These are phyloP conservation scores for Danio kyathit DNA, from an alignment of 2,797 vertebrate species.

Conservation along the genomic window DNA sequence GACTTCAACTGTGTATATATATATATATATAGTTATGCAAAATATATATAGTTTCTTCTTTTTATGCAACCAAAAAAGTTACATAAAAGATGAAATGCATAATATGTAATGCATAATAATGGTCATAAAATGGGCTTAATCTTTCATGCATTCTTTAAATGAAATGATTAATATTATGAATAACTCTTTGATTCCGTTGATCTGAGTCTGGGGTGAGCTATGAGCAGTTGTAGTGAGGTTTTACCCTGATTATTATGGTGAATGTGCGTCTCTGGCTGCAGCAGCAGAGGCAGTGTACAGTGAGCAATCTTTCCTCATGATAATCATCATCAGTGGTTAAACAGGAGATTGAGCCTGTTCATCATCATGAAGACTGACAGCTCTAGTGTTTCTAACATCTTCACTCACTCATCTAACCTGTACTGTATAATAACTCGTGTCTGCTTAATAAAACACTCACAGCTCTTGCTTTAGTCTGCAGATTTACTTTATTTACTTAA, in stretches of 20 bases:
- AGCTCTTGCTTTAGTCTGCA: too few relatives aligned
- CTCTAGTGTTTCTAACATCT: not conserved
- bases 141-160: not conserved
- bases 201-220: not conserved
- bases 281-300: slow-evolving; percentile 73
- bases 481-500: too few relatives aligned
- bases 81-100: too few relatives aligned
- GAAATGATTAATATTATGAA: too few relatives aligned
- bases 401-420: not conserved
- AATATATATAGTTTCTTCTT: too few relatives aligned
- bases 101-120: too few relatives aligned
- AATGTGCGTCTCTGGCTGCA: slow-evolving; percentile 42
- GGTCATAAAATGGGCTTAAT: not conserved
- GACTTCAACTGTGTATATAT: too few relatives aligned
- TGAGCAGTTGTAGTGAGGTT: not conserved
- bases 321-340: not conserved
- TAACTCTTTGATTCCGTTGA: too few relatives aligned
- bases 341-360: not conserved
- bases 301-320: not conserved
- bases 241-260: not conserved
- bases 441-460: slow-evolving; percentile 8
- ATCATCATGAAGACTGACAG: slow-evolving; percentile 22
- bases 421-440: not conserved
- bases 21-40: too few relatives aligned
- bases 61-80: too few relatives aligned